Conservation (phyloP, 2,888 invertebrate genomes). For the Cantharis flavilabris region DNA sequence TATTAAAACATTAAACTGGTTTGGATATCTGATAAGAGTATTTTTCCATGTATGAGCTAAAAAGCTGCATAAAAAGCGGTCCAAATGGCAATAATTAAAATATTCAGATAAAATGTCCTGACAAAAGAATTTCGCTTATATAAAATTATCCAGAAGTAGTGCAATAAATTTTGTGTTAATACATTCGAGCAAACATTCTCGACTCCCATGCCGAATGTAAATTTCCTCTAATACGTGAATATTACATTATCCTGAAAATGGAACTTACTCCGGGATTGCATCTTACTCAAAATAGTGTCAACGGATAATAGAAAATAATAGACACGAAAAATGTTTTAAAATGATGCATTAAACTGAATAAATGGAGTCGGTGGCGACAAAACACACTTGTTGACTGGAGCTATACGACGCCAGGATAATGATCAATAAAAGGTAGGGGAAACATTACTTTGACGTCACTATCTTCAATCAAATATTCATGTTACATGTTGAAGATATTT, state of each 20-base stretch:
- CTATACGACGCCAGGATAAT: slow-evolving; percentile 37
- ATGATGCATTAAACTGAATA: slow-evolving; percentile 9
- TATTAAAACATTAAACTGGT: not conserved
- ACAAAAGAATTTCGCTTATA: not conserved
- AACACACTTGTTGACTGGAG: slow-evolving; percentile 40
- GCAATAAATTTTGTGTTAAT: not conserved
- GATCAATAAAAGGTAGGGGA: slow-evolving; percentile 31
- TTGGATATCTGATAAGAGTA: not conserved
- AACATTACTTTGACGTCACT: slow-evolving; percentile 31
- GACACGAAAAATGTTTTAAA: slow-evolving; percentile 2
- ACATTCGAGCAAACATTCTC: not conserved
- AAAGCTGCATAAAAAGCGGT: not conserved
- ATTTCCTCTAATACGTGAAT: not conserved
- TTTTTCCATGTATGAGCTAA: not conserved
- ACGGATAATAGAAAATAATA: not conserved
- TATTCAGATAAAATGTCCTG: not conserved
- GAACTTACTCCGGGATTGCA: not conserved
- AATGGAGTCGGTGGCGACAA: slow-evolving; percentile 26
- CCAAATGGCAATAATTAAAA: not conserved
- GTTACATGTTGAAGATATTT: not conserved
- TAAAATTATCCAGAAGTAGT: not conserved
- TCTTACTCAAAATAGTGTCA: not conserved
- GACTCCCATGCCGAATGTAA: not conserved
- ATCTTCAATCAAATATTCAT: slow-evolving; percentile 28
- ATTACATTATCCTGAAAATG: not conserved